Percentiles rank a stretch among this genome's conserved stretches.
phyloP scores from a whole-genome alignment of 2,888 invertebrate genomes.

The Frankliniella fusca region DNA sequence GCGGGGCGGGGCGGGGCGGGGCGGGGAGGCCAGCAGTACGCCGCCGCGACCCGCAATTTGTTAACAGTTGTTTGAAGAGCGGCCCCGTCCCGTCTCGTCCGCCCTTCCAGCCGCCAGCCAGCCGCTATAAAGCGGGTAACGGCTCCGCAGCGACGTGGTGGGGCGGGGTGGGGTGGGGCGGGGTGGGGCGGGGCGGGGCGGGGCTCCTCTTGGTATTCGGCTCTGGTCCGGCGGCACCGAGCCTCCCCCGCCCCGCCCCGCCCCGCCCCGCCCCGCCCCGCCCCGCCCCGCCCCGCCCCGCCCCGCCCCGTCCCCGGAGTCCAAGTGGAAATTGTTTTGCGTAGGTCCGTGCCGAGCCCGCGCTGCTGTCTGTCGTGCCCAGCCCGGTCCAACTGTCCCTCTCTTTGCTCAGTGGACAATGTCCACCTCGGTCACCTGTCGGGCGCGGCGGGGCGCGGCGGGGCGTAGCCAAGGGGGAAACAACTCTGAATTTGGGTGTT shows the following conservation, averaged over 20 bases:
- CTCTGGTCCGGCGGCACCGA: not conserved
- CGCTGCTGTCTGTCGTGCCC: not conserved
- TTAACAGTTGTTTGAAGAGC: slow-evolving; percentile 29
- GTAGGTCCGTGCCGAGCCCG: not conserved
- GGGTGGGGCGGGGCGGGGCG: not conserved
- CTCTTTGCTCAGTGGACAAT: not conserved
- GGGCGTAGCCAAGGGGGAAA: too few relatives aligned
- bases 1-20: not conserved
- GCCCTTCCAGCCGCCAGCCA: not conserved
- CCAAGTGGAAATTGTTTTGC: slow-evolving; percentile 11
- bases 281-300: not conserved
- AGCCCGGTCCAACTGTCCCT: not conserved
- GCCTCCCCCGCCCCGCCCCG: not conserved
- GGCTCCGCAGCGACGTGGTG: not conserved
- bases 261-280: not conserved
- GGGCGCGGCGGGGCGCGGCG: too few relatives aligned
- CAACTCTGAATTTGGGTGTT: too few relatives aligned
- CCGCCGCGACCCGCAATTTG: slow-evolving; percentile 6
- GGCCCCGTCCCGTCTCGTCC: not conserved
- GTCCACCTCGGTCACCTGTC: not conserved
- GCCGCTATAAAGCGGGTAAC: not conserved
- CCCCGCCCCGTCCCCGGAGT: not conserved
- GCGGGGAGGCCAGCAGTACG: not conserved
- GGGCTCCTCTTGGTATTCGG: not conserved
- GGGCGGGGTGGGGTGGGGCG: not conserved